Conservation (phyloP, 2,113 vertebrate genomes). For the Eudyptes chrysolophus region DNA sequence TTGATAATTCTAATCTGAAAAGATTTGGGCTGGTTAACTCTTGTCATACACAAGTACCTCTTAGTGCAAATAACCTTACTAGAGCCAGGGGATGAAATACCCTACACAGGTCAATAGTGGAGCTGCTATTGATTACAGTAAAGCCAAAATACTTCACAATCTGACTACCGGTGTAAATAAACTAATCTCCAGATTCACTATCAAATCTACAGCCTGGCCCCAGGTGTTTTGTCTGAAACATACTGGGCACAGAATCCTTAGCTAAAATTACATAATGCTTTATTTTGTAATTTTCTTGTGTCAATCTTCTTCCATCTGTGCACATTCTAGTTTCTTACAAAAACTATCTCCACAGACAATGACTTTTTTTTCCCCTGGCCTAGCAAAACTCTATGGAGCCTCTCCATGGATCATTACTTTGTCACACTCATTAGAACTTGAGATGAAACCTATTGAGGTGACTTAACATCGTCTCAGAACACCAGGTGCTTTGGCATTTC, state of each 20-base stretch:
- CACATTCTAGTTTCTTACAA: not conserved
- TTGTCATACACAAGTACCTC: not conserved
- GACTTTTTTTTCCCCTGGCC: not conserved
- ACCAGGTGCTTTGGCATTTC: slow-evolving; percentile 57
- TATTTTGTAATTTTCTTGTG: not conserved
- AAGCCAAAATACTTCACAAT: not conserved
- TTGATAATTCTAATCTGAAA: not conserved
- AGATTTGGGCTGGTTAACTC: not conserved
- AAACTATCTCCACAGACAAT: not conserved
- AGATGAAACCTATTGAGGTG: slow-evolving; percentile 63
- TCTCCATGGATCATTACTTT: slow-evolving; percentile 37
- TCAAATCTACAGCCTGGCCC: not conserved
- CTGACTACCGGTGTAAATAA: not conserved
- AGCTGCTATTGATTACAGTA: not conserved
- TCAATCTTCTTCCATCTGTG: not conserved
- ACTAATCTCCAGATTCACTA: not conserved
- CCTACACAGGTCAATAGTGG: not conserved
- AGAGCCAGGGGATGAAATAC: not conserved
- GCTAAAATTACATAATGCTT: not conserved
- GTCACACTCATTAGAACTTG: slow-evolving; percentile 62
- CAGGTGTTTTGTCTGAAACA: not conserved
- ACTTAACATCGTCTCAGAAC: slow-evolving; percentile 36
- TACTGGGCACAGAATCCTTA: not conserved
- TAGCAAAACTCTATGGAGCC: not conserved
- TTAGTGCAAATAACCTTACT: not conserved